Evolutionary conservation across 2,797 vertebrate species (phyloP), one percentile per base, ranked within the genome.

Genomic region (Tauraco hartlaubi): DNA sequence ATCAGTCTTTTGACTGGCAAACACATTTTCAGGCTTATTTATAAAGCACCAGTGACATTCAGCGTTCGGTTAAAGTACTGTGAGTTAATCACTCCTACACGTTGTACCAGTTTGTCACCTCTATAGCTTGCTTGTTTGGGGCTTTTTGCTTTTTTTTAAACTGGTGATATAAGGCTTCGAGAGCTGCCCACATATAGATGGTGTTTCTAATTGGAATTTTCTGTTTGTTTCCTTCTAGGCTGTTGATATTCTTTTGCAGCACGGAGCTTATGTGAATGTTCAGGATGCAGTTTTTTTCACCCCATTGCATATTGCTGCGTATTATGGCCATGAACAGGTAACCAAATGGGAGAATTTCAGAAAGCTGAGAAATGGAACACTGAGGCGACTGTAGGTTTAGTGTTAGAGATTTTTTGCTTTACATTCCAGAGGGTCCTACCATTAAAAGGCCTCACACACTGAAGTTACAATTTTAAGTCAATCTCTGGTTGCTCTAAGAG

Each of bases 211-310:
- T 0, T 23, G 31, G 33, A 4, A 8, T 22, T 31, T 54, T 4
- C 31, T 88, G 7, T 26, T 58, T 44, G 29, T 31, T 62, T 61
- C 52, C 87, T 31, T 66, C 48, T 75, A 99, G 99, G 98, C 98
- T 44, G 98, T 98, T 35, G 99, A 99, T 44, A 98, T 99, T 17
- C 98, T 99, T 22, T 96, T 99, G 69, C 99, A 99, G 93, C 99
- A 99, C 4, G 99, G 99, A 6, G 99, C 99, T 6, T 98, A 94
- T 13, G 98, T 99, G 71, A 99, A 99, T 1, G 98, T 99, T 48
- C 99, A 99, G 96, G 99, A 99, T 18, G 99, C 99, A 0, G 98
- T 99, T 51, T 99, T 99, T 88, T 99, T 99, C 93, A 99, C 99
- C 5, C 99, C 99, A 0, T 88, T 99, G 90, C 99, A 99, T 48